Percentiles rank a stretch among this genome's conserved stretches.
phyloP scores from a whole-genome alignment of 2,797 vertebrate genomes.

The Crypturellus tataupa region DNA sequence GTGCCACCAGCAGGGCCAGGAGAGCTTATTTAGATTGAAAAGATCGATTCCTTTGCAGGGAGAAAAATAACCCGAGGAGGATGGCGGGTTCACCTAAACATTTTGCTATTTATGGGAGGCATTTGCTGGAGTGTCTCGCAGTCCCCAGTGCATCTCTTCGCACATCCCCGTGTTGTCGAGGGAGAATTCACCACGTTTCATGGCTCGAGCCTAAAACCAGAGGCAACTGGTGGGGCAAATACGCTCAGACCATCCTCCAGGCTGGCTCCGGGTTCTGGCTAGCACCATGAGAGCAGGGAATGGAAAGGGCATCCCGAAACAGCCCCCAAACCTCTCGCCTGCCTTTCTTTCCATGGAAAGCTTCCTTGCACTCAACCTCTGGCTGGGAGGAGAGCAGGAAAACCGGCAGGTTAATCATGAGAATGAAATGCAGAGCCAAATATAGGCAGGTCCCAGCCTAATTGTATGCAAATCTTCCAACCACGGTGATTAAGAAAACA shows the following conservation, averaged over 20 bases:
- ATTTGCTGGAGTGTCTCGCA: background rate
- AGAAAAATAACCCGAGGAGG: background rate
- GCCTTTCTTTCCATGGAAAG: background rate
- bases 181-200: accelerated
- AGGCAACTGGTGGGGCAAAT: accelerated
- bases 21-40: background rate
- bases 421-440: slow-evolving; percentile 41
- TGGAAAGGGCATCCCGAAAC: background rate
- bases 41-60: background rate
- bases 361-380: slow-evolving; percentile 33
- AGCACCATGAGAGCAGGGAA: background rate
- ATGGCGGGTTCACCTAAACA: background rate
- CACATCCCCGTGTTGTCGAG: background rate
- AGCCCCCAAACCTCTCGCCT: accelerated
- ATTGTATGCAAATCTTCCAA: slow-evolving; percentile 67
- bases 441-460: background rate
- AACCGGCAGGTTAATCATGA: slow-evolving; percentile 29
- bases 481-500: background rate
- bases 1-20: background rate
- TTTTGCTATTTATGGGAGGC: slow-evolving; percentile 11
- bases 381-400: slow-evolving; percentile 56
- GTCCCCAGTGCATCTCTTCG: background rate
- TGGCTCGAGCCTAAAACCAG: background rate
- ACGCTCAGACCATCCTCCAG: background rate
- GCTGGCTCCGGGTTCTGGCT: background rate